phyloP scores from a whole-genome alignment of 2,888 invertebrate genomes.

The Pycnomerus fuliginosus region DNA sequence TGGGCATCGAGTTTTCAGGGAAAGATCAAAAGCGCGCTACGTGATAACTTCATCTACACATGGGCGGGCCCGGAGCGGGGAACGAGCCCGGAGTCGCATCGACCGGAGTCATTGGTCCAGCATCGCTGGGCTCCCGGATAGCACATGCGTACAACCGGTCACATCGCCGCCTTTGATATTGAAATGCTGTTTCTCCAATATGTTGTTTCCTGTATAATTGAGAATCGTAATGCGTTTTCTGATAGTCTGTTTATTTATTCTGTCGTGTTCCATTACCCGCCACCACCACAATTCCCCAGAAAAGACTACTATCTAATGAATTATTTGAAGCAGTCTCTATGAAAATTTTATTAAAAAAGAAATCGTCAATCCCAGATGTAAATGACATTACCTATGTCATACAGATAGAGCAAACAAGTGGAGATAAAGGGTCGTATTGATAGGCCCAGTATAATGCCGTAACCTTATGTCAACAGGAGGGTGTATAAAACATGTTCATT shows the following conservation, averaged over 20 bases:
- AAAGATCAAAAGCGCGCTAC: conserved; percentile 44
- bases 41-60: conserved; percentile 52
- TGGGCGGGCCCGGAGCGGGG: conserved; percentile 45
- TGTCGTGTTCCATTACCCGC: conserved; percentile 29
- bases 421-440: conserved; percentile 26
- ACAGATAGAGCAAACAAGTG: conserved; percentile 13
- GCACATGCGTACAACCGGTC: conserved; percentile 36
- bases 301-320: no score
- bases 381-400: conserved; percentile 17
- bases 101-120: conserved; percentile 50
- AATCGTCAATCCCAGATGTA: conserved; percentile 15
- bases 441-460: conserved; percentile 36
- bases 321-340: no score
- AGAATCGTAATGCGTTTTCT: conserved; percentile 43
- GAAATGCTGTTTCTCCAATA: conserved; percentile 45
- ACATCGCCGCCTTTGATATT: conserved; percentile 45
- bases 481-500: conserved; percentile 42
- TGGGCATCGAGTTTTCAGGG: conserved; percentile 44
- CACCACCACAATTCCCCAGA: no score
- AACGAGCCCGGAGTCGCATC: conserved; percentile 54
- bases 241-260: conserved; percentile 31
- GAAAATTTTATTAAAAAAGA: no score
- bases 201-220: conserved; percentile 48
- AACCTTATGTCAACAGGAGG: conserved; percentile 48
- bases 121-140: conserved; percentile 23